A percentile compares a stretch with the other conserved stretches of the same genome.
These are phyloP conservation scores for Cotesia glomerata DNA, from an alignment of 1,140 invertebrate genomes.

Conservation along the genomic window DNA sequence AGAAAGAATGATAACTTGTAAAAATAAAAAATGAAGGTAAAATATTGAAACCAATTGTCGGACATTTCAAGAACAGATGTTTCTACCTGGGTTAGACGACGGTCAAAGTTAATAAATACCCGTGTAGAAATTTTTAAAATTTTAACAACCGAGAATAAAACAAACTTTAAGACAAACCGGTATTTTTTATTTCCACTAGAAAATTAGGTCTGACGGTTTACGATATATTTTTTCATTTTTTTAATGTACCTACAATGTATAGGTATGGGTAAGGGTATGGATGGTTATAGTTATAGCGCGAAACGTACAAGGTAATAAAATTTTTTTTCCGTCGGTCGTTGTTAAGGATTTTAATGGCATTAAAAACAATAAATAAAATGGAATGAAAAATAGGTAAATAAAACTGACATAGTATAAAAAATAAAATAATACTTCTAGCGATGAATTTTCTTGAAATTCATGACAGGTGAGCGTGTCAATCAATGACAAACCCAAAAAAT, in stretches of 20 bases:
- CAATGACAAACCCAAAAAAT: constrained; percentile 15
- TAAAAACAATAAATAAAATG: too few species aligned
- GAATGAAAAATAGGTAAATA: too few species aligned
- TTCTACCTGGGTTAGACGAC: constrained; percentile 21
- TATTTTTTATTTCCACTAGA: constrained; percentile 24
- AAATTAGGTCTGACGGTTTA: constrained; percentile 25
- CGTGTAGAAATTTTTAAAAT: constrained; percentile 26
- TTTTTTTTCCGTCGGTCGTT: too few species aligned
- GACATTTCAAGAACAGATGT: constrained; percentile 19
- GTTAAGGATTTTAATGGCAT: too few species aligned
- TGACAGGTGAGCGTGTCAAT: neutral
- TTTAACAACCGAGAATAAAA: constrained; percentile 26
- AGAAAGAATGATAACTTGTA: neutral
- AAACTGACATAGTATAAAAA: too few species aligned
- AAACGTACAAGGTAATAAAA: too few species aligned
- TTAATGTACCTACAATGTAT: too few species aligned
- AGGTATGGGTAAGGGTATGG: too few species aligned
- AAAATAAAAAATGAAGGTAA: neutral
- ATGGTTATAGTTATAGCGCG: too few species aligned
- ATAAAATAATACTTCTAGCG: neutral
- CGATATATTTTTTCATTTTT: neutral
- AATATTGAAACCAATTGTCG: neutral
- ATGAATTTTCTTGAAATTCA: neutral
- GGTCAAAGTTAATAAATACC: constrained; percentile 34
- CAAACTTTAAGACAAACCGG: constrained; percentile 31